Evolutionary conservation across 2,797 vertebrate genomes (phyloP).

Genomic region (Enteromius thamalakanensis): DNA sequence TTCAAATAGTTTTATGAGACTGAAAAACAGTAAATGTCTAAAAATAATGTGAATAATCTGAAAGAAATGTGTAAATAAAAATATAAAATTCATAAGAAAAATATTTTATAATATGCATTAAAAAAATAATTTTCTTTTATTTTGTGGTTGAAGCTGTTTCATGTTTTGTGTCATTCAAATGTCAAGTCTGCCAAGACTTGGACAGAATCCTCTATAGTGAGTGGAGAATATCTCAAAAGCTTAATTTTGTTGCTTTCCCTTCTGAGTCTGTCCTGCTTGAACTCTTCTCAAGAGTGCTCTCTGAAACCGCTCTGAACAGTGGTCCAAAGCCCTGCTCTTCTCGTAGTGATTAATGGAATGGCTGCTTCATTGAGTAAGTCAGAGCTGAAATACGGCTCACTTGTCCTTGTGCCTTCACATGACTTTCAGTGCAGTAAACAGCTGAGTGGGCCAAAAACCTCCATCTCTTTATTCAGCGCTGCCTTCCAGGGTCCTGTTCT

Average conservation of each 20-base stretch:
- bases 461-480: constrained; percentile 45
- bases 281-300: constrained; percentile 22
- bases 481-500: constrained; percentile 43
- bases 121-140: neutral
- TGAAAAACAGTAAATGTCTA: too few relatives aligned
- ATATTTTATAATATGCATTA: neutral
- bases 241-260: neutral
- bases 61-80: neutral
- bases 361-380: constrained; percentile 68
- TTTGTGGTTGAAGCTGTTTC: neutral
- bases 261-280: constrained; percentile 16
- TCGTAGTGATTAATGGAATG: constrained; percentile 71
- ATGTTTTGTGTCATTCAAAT: neutral
- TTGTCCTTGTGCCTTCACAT: constrained; percentile 70
- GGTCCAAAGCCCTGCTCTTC: constrained; percentile 51
- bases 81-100: neutral
- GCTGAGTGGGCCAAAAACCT: constrained; percentile 72
- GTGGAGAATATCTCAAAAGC: neutral
- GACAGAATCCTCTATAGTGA: neutral
- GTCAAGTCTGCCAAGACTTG: neutral
- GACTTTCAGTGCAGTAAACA: constrained; percentile 80
- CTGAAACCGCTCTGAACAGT: constrained; percentile 41
- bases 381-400: constrained; percentile 70
- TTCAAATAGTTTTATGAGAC: too few relatives aligned
- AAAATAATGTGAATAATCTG: neutral